Base-by-base conservation (phyloP, 2,797 vertebrate species). In the Ctenopoma multispine region DNA sequence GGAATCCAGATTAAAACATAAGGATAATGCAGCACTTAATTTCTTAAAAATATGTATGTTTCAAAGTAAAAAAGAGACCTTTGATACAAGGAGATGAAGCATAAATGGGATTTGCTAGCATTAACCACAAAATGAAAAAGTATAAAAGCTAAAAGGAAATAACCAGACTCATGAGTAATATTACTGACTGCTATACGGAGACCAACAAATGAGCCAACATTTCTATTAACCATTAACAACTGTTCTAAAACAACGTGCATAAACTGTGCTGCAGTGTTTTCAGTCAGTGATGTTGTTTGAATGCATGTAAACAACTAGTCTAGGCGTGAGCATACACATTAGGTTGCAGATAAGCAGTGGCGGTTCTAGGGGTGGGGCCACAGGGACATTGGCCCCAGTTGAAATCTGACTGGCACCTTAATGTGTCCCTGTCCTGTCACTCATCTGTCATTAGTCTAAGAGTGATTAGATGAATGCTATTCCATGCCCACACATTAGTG, bases 11-110 rank as follows among this genome's bases (percentile, higher is more conserved):
- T 84, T 86, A 79, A 64, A 84, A 73, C 73, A 77, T 74, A 78
- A 77, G 54, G 51, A 80, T 79, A 72, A 80, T 69, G 36, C 48
- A 54, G 54, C 50, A 69, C 44, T 82, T 51, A 29, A 51, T 36
- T 70, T 62, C 68, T 83, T 83, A 71, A 80, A 84, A 82, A 79
- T 80, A 81, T 75, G 72, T 77, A 67, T 17, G 11, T 72, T 75
- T 78, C 55, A 59, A 81, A 66, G 69, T 75, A 70, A 49, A 48
- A 61, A 11, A 73, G 50, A 60, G 15, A 75, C 75, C 5, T 60
- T 68, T 85, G 63, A 66, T 70, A 71, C 50, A 40, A 63, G 23
- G n/a, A 54, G 48, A 69, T 84, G 63, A 78, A 69, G 75, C 48
- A 70, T 69, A 18, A 84, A 72, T 58, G 64, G 60, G 70, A 74